Evolutionary conservation across 2,113 vertebrate genomes (phyloP).

Genomic region (Vulpes lagopus): DNA sequence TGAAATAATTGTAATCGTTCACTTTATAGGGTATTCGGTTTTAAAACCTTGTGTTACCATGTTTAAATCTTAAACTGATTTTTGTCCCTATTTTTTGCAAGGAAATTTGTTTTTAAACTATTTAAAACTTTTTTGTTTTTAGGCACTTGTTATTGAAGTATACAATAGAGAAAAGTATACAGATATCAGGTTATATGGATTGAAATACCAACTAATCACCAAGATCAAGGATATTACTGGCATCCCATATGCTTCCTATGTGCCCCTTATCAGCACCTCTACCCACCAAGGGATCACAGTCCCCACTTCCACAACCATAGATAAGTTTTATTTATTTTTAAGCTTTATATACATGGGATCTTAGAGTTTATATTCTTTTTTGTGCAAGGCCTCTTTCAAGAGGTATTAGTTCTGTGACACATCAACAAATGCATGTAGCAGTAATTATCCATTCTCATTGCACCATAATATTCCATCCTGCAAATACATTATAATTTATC

Average conservation of each 20-base stretch:
- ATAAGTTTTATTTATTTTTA: background rate
- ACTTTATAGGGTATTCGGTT: background rate
- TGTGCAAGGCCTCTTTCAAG: background rate
- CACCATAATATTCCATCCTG: background rate
- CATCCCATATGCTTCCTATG: background rate
- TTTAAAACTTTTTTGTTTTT: background rate
- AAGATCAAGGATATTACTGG: background rate
- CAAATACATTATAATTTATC: background rate
- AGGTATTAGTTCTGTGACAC: background rate
- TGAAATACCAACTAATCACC: background rate
- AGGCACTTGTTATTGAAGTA: conserved; percentile 32
- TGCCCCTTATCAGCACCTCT: background rate
- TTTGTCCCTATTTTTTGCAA: conserved; percentile 54
- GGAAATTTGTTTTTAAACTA: conserved; percentile 19
- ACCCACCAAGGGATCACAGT: background rate
- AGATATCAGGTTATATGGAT: background rate
- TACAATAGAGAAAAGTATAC: background rate
- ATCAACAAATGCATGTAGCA: background rate
- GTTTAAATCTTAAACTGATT: conserved; percentile 19
- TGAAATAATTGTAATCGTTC: background rate
- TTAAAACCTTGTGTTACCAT: conserved; percentile 35
- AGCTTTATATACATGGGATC: background rate
- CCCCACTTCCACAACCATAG: background rate
- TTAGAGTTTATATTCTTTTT: background rate
- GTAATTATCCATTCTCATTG: background rate